A percentile compares a stretch with the other conserved stretches of the same genome.
These are phyloP conservation scores for Bolinopsis microptera DNA, from an alignment of 37 sponge, comb jelly and placozoan species.

Conservation along the genomic window DNA sequence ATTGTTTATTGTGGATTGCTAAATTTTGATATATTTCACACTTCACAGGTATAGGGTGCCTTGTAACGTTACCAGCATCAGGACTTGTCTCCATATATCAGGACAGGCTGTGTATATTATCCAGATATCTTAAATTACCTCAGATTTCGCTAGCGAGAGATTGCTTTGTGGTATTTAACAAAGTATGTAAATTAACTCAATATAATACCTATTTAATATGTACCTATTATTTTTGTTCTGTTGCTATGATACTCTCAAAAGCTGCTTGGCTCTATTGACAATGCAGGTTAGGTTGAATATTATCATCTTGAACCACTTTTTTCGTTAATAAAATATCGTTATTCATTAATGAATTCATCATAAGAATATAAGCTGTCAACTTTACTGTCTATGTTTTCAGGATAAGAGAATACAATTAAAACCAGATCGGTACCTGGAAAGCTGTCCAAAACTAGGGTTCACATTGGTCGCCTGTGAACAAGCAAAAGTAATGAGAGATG, in stretches of 20 bases:
- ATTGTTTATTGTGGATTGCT: no score
- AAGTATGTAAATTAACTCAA: conserved; percentile 17
- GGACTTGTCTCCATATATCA: conserved; percentile 21
- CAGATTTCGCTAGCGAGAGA: conserved; percentile 45
- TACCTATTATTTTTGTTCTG: no score
- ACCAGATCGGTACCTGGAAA: conserved; percentile 56
- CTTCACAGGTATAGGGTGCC: conserved; percentile 33
- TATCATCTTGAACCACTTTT: no score
- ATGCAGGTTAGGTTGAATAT: no score
- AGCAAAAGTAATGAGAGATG: conserved; percentile 12
- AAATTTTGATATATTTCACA: no score
- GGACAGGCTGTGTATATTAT: conserved; percentile 8
- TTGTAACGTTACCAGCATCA: conserved; percentile 39
- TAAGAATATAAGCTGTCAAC: no score
- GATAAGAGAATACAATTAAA: conserved; percentile 49
- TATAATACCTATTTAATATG: no score
- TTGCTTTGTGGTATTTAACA: conserved; percentile 36
- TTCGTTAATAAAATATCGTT: no score
- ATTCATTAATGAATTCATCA: no score
- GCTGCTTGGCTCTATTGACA: no score
- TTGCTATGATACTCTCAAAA: no score
- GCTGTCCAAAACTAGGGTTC: conserved; percentile 57
- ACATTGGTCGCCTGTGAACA: conserved; percentile 60
- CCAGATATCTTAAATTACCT: conserved; percentile 41
- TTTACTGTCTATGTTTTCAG: background rate